These are phyloP conservation scores for Cryptus viduatorius DNA, from an alignment of 2,888 invertebrate species.

Conservation along the genomic window DNA sequence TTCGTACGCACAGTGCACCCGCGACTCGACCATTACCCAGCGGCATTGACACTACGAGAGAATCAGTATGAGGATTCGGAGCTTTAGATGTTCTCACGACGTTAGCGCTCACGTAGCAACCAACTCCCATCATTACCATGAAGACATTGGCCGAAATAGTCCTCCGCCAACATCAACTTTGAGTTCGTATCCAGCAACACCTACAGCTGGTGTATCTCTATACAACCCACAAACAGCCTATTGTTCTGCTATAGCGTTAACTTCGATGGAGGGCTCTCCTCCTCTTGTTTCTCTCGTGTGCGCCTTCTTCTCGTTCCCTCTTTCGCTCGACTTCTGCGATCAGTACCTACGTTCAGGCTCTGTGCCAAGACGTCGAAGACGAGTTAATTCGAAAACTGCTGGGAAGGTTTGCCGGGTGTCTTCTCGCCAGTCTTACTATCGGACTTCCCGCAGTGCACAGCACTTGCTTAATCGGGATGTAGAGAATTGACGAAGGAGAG, in stretches of 20 bases:
- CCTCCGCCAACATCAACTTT: slow-evolving; percentile 29
- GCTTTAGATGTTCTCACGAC: slow-evolving; percentile 17
- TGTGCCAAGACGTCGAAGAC: slow-evolving; percentile 72
- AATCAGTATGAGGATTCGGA: slow-evolving; percentile 9
- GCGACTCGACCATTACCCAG: slow-evolving; percentile 53
- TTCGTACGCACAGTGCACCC: slow-evolving; percentile 55
- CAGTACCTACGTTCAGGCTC: slow-evolving; percentile 66
- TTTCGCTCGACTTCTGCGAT: slow-evolving; percentile 4
- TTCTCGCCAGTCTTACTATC: slow-evolving; percentile 53
- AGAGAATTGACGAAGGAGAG: slow-evolving; percentile 33
- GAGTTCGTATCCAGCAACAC: slow-evolving; percentile 11
- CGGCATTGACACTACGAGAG: slow-evolving; percentile 14
- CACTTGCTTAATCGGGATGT: slow-evolving; percentile 52
- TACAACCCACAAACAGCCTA: slow-evolving; percentile 9
- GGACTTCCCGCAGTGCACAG: slow-evolving; percentile 49
- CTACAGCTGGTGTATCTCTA: slow-evolving; percentile 15
- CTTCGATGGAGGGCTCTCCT: slow-evolving; percentile 32
- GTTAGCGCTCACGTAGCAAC: background rate
- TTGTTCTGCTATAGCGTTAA: slow-evolving; percentile 46
- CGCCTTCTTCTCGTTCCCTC: slow-evolving; percentile 23
- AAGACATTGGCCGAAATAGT: slow-evolving; percentile 13
- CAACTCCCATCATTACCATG: slow-evolving; percentile 9
- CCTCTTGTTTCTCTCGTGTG: slow-evolving; percentile 14
- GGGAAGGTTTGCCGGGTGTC: slow-evolving; percentile 65
- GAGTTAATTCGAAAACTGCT: slow-evolving; percentile 80